Conservation (phyloP, 2,888 invertebrate species). For the Artemia sinica region DNA sequence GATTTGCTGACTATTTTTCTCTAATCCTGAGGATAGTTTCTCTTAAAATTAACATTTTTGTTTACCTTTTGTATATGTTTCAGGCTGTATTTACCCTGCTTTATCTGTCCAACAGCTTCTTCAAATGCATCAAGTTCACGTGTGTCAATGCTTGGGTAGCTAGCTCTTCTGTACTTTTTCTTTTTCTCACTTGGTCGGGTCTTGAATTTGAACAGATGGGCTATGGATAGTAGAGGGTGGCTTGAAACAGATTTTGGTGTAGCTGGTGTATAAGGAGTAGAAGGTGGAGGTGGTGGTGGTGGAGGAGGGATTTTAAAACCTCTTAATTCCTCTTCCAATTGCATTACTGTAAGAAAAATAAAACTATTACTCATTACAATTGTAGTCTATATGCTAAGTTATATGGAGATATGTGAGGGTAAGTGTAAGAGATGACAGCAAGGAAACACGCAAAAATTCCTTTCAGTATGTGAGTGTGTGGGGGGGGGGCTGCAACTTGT, state of each 20-base stretch:
- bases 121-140: constrained; percentile 2
- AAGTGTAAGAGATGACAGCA: too few relatives aligned
- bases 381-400: too few relatives aligned
- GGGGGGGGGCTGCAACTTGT: too few relatives aligned
- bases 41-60: too few relatives aligned
- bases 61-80: neutral
- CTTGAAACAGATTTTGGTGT: neutral
- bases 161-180: constrained; percentile 8
- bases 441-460: too few relatives aligned
- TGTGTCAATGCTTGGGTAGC: neutral
- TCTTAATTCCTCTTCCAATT: neutral
- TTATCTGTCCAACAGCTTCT: neutral
- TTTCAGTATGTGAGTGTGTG: too few relatives aligned
- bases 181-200: neutral
- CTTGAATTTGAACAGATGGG: constrained; percentile 7
- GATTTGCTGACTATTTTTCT: too few relatives aligned
- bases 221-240: neutral
- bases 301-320: neutral
- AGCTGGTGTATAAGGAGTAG: neutral
- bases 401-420: too few relatives aligned
- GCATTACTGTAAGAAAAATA: too few relatives aligned
- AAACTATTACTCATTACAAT: too few relatives aligned
- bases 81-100: neutral
- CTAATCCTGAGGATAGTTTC: too few relatives aligned
- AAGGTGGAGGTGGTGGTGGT: neutral